Conservation (phyloP, 2,888 invertebrate genomes). For the Tachystola acroxantha region DNA sequence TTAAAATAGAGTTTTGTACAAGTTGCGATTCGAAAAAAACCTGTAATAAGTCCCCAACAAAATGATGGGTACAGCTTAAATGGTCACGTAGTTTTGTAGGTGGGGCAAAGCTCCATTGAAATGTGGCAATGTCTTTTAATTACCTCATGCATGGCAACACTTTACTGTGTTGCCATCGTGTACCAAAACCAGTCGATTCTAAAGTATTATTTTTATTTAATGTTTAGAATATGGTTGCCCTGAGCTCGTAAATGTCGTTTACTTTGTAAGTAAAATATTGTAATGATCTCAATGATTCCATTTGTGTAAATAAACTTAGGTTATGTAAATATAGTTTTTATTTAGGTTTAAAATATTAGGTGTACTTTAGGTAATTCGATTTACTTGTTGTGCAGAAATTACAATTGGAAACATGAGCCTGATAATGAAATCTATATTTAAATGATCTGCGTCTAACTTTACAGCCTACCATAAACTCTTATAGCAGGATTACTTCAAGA, state of each 20-base stretch:
- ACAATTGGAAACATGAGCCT: background rate
- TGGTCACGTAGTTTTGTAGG: too few relatives aligned
- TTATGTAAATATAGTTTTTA: constrained; percentile 57
- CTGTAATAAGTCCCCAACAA: too few relatives aligned
- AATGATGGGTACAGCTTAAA: too few relatives aligned
- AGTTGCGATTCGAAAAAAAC: too few relatives aligned
- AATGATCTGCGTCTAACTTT: too few relatives aligned
- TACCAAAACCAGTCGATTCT: constrained; percentile 68
- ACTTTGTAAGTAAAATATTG: constrained; percentile 53
- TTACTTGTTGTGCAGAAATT: constrained; percentile 23
- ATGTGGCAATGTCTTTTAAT: too few relatives aligned
- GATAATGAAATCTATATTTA: too few relatives aligned
- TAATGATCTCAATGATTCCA: constrained; percentile 78
- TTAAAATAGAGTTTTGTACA: too few relatives aligned
- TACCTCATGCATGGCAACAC: constrained; percentile 56
- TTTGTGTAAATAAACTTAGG: constrained; percentile 67
- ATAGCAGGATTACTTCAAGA: too few relatives aligned
- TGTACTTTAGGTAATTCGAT: constrained; percentile 36
- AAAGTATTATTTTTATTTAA: constrained; percentile 71
- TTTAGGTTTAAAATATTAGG: constrained; percentile 37
- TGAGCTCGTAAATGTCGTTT: constrained; percentile 59
- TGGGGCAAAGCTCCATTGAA: too few relatives aligned
- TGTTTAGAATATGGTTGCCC: constrained; percentile 33
- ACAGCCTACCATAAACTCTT: too few relatives aligned
- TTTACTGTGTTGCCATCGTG: constrained; percentile 37